Conservation (phyloP, 2,113 vertebrate genomes). For the Oncorhynchus mykiss region DNA sequence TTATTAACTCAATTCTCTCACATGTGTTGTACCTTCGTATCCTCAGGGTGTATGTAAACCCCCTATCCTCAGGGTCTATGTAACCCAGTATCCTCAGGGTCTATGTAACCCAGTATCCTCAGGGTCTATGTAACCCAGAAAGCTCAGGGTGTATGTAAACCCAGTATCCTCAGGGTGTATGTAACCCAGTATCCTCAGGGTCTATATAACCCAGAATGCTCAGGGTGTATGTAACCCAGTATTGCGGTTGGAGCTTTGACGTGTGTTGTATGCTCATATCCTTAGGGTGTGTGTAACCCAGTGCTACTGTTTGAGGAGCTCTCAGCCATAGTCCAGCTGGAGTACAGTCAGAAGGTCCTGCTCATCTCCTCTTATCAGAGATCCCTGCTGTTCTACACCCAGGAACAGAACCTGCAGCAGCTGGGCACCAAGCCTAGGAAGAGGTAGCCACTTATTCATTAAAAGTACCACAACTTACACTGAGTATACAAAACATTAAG, state of each 20-base stretch:
- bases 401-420: conserved; percentile 83
- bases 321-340: conserved; percentile 88
- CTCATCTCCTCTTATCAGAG: conserved; percentile 88
- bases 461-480: no score
- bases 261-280: background rate
- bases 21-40: background rate
- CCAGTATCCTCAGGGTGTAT: no score
- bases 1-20: background rate
- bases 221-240: conserved; percentile 59
- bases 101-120: no score
- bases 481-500: no score
- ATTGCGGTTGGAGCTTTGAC: conserved; percentile 76
- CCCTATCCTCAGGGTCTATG: no score
- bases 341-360: conserved; percentile 92
- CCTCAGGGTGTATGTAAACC: no score
- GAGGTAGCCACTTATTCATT: conserved; percentile 67
- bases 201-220: no score
- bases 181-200: no score
- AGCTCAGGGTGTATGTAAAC: no score
- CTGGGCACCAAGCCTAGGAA: conserved; percentile 89
- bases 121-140: no score
- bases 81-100: no score
- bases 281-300: conserved; percentile 87
- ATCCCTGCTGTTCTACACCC: conserved; percentile 88
- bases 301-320: conserved; percentile 85